Percentiles rank a stretch among this genome's conserved stretches.
Conservation (phyloP, 2,888 invertebrate species). For the Cecidostiba fungosa region DNA sequence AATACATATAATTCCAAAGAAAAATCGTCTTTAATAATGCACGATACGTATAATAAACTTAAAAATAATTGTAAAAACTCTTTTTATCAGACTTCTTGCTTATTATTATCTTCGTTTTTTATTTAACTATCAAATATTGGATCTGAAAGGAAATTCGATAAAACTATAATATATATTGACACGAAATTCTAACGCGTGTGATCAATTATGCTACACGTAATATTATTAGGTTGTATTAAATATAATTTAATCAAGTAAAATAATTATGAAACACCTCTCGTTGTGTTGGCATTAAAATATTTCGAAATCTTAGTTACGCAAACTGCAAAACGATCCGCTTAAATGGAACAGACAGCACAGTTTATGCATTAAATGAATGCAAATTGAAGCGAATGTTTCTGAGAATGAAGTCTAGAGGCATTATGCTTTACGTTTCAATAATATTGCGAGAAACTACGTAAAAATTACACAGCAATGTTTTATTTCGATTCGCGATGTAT, state of each 20-base stretch:
- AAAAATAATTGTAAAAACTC: neutral
- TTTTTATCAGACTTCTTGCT: neutral
- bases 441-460: neutral
- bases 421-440: neutral
- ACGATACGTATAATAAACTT: neutral
- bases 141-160: neutral
- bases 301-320: neutral
- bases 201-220: too few relatives aligned
- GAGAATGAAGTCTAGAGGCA: conserved; percentile 1
- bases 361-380: conserved; percentile 1
- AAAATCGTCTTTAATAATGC: neutral
- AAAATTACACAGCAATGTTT: neutral
- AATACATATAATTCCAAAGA: neutral
- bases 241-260: too few relatives aligned
- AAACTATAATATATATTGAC: neutral
- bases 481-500: neutral
- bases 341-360: neutral
- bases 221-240: too few relatives aligned
- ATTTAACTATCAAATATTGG: neutral
- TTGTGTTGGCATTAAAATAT: neutral
- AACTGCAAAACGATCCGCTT: neutral
- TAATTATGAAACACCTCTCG: neutral
- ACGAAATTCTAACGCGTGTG: neutral
- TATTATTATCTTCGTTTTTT: neutral
- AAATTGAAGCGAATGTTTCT: neutral